Evolutionary conservation across 2,113 vertebrate genomes (phyloP).

Genomic region (Antigone vipio): DNA sequence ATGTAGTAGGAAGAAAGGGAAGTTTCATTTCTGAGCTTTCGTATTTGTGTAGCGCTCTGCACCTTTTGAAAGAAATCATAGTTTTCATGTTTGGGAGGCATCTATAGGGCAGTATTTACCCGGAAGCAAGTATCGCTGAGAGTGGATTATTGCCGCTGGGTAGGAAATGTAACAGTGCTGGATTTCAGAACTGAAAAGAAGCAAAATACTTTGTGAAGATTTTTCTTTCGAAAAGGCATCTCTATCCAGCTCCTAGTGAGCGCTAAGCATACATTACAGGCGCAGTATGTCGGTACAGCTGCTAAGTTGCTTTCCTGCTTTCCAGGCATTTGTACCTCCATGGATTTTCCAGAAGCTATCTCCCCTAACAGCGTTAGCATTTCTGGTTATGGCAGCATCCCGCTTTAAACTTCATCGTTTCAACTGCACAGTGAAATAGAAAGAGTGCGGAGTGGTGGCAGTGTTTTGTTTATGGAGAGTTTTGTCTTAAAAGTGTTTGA

Average conservation of each 20-base stretch:
- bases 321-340: background rate
- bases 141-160: background rate
- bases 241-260: background rate
- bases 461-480: background rate
- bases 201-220: background rate
- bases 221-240: background rate
- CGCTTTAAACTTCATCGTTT: background rate
- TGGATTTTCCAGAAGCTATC: background rate
- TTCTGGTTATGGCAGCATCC: background rate
- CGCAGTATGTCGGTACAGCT: background rate
- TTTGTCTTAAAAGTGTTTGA: background rate
- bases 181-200: background rate
- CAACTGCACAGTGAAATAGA: background rate
- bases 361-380: background rate
- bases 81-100: background rate
- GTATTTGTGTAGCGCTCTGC: background rate
- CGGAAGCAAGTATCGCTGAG: background rate
- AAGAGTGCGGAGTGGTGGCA: background rate
- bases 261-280: background rate
- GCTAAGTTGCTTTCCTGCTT: background rate
- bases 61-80: background rate
- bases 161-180: background rate
- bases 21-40: background rate
- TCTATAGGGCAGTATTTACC: background rate
- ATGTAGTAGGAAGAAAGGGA: background rate